Evolutionary conservation across 2,113 vertebrate genomes (phyloP).

Genomic region (Terrapene triunguis): DNA sequence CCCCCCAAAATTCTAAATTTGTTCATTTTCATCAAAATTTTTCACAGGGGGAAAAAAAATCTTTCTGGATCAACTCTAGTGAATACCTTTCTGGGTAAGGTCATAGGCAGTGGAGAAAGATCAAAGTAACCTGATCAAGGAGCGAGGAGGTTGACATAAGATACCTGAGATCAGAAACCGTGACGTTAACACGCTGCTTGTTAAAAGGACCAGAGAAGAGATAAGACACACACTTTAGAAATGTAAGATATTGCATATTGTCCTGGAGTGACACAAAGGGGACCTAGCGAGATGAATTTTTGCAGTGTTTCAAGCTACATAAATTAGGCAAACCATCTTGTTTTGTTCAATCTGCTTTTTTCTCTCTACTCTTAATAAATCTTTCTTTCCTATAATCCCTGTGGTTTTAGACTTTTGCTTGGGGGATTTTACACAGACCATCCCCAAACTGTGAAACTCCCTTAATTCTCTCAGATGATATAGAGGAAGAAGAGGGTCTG

Average conservation of each 20-base stretch:
- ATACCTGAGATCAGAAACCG: background rate
- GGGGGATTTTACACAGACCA: constrained; percentile 17
- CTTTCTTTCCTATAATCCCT: background rate
- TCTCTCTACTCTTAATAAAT: background rate
- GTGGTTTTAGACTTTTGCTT: constrained; percentile 22
- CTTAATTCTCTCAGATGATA: constrained; percentile 36
- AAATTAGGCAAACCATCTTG: background rate
- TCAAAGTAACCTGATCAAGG: background rate
- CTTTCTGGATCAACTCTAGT: background rate
- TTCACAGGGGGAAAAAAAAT: background rate
- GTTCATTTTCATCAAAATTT: background rate
- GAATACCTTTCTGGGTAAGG: background rate
- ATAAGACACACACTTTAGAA: background rate
- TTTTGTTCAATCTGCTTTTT: background rate
- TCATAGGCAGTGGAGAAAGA: background rate
- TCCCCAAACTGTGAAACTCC: background rate
- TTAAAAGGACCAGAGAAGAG: background rate
- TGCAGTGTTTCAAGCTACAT: background rate
- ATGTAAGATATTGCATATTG: background rate
- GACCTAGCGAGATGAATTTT: background rate
- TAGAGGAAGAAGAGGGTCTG: constrained; percentile 68
- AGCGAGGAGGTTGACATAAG: background rate
- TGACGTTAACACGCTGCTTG: background rate
- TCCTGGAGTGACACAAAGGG: background rate
- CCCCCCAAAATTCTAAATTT: background rate